A percentile compares a stretch with the other conserved stretches of the same genome.
phyloP scores from a whole-genome alignment of 2,113 vertebrate species.

The Lepisosteus osseus region DNA sequence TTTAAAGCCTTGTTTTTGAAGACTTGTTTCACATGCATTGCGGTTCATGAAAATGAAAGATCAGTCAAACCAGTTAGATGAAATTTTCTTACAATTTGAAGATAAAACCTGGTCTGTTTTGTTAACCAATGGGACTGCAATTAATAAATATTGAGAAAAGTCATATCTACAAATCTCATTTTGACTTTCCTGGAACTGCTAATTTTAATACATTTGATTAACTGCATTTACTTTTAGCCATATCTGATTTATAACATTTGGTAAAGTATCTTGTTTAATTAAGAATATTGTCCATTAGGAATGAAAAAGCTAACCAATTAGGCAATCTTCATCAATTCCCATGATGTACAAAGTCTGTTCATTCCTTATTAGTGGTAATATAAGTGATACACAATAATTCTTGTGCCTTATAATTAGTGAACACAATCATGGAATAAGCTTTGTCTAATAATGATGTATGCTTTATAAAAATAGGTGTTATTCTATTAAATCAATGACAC shows the following conservation, averaged over 20 bases:
- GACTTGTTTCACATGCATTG: slow-evolving; percentile 96
- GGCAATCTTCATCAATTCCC: slow-evolving; percentile 69
- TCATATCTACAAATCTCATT: slow-evolving; percentile 76
- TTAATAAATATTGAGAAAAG: slow-evolving; percentile 80
- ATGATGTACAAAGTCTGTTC: slow-evolving; percentile 66
- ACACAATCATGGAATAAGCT: slow-evolving; percentile 68
- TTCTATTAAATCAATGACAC: no score
- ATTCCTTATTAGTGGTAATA: slow-evolving; percentile 70
- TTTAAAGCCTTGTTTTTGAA: slow-evolving; percentile 99
- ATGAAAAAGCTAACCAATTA: slow-evolving; percentile 78
- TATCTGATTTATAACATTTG: slow-evolving; percentile 78
- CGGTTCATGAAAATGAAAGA: slow-evolving; percentile 92
- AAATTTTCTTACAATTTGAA: slow-evolving; percentile 85
- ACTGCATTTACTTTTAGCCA: slow-evolving; percentile 66
- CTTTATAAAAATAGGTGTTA: no score
- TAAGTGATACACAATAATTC: slow-evolving; percentile 72
- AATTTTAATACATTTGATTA: slow-evolving; percentile 88
- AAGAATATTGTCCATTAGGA: slow-evolving; percentile 76
- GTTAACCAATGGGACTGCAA: slow-evolving; percentile 77
- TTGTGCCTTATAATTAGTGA: slow-evolving; percentile 61
- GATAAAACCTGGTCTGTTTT: slow-evolving; percentile 87
- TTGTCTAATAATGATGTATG: slow-evolving; percentile 66
- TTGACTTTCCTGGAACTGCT: slow-evolving; percentile 81
- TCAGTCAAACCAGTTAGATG: slow-evolving; percentile 78
- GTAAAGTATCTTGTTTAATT: slow-evolving; percentile 79